Evolutionary conservation across 2,888 invertebrate species (phyloP), one percentile per base, ranked within the genome.

Genomic region (Arctia plantaginis): DNA sequence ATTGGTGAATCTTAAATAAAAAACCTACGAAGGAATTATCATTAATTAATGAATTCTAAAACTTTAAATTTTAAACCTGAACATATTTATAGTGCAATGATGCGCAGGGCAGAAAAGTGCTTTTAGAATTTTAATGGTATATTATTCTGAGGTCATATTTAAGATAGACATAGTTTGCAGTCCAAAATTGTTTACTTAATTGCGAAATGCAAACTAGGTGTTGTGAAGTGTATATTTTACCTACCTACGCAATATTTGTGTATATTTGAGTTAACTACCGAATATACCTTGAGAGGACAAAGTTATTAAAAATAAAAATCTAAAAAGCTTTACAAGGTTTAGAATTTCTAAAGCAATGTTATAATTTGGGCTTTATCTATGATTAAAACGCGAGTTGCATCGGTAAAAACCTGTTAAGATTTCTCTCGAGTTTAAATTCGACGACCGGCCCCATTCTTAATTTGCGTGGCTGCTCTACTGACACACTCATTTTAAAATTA

Each of bases 351-450:
- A 65, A 71, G 30, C 44, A 15, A 47, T 66, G 20, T 12, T 41
- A 59, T 33, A 41, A 66, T 41, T 78, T 68, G n/a, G 33, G 0
- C 51, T 55, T 10, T 72, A 66, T 80, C 77, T 74, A 66, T 71
- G 76, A 51, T 55, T 62, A 72, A 64, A 73, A 69, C 76, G 71
- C 73, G 71, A 79, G 78, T 82, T 51, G 74, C 72, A 77, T 76
- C 27, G 59, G n/a, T 27, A 33, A 77, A 82, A 85, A 85, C 82
- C 82, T 79, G 83, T 84, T 84, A 66, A 77, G 82, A 83, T 86
- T 86, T 85, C 86, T 82, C 86, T 85, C 71, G 66, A 51, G 71
- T 71, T 81, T 78, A 69, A 74, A 83, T 85, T 87, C 47, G 30
- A 20, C 85, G 80, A 77, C 44, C 75, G 69, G 69, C 81, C 72